Evolutionary conservation across 1,140 invertebrate species (phyloP).

Genomic region (Oryzaephilus surinamensis): DNA sequence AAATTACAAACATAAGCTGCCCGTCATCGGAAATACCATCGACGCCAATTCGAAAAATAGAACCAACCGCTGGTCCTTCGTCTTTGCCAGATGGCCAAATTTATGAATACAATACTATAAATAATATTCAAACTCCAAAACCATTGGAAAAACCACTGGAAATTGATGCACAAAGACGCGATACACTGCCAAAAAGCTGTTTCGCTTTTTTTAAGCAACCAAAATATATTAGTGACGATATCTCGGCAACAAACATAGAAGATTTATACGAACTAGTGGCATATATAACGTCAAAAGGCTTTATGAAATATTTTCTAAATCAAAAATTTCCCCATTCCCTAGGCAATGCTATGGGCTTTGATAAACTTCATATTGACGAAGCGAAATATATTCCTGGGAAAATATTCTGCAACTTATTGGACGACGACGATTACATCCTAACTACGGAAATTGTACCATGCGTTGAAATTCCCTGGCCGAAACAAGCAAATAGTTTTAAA

Average conservation of each 20-base stretch:
- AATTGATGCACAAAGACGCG: conserved; percentile 2
- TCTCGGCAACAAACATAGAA: conserved; percentile 2
- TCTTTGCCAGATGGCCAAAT: neutral
- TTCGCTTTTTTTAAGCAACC: too few relatives aligned
- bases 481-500: conserved; percentile 20
- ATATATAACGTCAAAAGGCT: conserved; percentile 20
- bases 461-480: conserved; percentile 25
- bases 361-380: conserved; percentile 13
- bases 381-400: conserved; percentile 21
- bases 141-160: conserved; percentile 3
- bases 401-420: conserved; percentile 25
- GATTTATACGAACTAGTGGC: conserved; percentile 17
- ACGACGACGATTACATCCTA: conserved; percentile 11
- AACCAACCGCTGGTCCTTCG: conserved; percentile 2
- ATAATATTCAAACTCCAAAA: conserved; percentile 10
- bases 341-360: conserved; percentile 15
- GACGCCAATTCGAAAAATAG: neutral
- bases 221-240: conserved; percentile 1
- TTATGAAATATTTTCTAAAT: conserved; percentile 23
- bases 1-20: conserved; percentile 4
- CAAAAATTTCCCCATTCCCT: conserved; percentile 17
- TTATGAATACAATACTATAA: conserved; percentile 9
- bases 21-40: conserved; percentile 1
- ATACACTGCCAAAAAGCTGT: conserved; percentile 5
- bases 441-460: conserved; percentile 25